phyloP scores from a whole-genome alignment of 2,113 vertebrate species.

The Orientallactaga bullata region DNA sequence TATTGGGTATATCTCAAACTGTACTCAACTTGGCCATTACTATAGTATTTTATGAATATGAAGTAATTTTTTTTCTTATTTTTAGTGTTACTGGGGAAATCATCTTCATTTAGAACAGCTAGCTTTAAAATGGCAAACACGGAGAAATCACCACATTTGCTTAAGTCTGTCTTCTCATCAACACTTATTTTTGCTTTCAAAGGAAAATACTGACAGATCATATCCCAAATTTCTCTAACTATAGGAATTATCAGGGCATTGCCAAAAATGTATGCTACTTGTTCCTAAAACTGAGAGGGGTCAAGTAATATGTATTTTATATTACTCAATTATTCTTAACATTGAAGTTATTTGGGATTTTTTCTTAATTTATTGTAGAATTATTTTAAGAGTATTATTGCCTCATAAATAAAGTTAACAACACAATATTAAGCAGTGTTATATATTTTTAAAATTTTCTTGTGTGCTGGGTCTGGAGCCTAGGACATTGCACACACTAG shows the following conservation, averaged over 20 bases:
- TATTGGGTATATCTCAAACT: not conserved
- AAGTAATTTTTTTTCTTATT: constrained; percentile 51
- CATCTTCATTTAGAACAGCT: constrained; percentile 17
- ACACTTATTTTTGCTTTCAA: not conserved
- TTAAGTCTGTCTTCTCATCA: not conserved
- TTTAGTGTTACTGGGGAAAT: not conserved
- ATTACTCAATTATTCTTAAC: too few species aligned
- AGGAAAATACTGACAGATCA: not conserved
- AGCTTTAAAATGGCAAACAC: constrained; percentile 32
- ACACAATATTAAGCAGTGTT: too few species aligned
- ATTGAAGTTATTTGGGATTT: too few species aligned
- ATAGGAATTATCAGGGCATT: not conserved
- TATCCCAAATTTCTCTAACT: not conserved
- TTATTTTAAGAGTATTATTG: too few species aligned
- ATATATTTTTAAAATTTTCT: too few species aligned
- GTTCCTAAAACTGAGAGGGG: not conserved
- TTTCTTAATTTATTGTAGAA: too few species aligned
- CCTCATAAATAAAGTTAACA: too few species aligned
- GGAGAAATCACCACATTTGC: not conserved
- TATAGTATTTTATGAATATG: not conserved
- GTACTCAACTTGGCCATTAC: not conserved
- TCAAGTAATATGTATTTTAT: too few species aligned
- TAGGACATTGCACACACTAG: too few species aligned
- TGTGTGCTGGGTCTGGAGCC: too few species aligned
- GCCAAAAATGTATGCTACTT: not conserved